These are phyloP conservation scores for Seriola rivoliana DNA, from an alignment of 2,113 vertebrate species.

Conservation along the genomic window DNA sequence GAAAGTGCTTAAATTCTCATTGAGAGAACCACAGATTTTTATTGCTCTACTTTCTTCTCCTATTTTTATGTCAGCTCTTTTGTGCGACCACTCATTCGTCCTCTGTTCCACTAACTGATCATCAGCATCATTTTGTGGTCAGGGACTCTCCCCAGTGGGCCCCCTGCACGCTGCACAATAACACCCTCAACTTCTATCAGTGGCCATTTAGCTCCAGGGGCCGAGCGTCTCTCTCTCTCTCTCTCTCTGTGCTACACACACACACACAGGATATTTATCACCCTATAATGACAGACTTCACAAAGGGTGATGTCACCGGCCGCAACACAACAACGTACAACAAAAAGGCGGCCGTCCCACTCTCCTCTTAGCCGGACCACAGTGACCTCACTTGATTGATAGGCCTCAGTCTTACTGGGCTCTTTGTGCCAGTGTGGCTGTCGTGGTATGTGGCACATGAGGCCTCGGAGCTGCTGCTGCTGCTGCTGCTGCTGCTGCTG, in stretches of 20 bases:
- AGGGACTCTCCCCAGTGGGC: conserved; percentile 59
- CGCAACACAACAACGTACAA: conserved; percentile 65
- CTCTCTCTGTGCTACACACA: background rate
- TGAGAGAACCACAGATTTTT: conserved; percentile 63
- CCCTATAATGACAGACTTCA: conserved; percentile 75
- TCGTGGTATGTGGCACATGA: conserved; percentile 55
- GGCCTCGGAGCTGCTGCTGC: conserved; percentile 47
- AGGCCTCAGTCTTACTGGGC: conserved; percentile 67
- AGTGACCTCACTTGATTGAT: conserved; percentile 77
- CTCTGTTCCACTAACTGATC: conserved; percentile 64
- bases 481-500: conserved; percentile 44
- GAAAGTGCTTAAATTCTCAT: conserved; percentile 67
- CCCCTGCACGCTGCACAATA: conserved; percentile 61
- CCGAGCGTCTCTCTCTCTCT: conserved; percentile 27
- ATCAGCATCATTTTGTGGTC: conserved; percentile 66
- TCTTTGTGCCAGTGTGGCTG: conserved; percentile 73
- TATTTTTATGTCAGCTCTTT: conserved; percentile 67
- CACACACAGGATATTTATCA: conserved; percentile 63
- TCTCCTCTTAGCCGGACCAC: conserved; percentile 49
- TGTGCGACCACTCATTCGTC: conserved; percentile 53
- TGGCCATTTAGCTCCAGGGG: conserved; percentile 39
- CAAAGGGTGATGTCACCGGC: conserved; percentile 74
- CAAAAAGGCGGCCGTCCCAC: conserved; percentile 63
- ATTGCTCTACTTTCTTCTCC: conserved; percentile 61
- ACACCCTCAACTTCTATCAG: conserved; percentile 66